Conservation (phyloP, 2,888 invertebrate species). For the Margaritifera margaritifera region DNA sequence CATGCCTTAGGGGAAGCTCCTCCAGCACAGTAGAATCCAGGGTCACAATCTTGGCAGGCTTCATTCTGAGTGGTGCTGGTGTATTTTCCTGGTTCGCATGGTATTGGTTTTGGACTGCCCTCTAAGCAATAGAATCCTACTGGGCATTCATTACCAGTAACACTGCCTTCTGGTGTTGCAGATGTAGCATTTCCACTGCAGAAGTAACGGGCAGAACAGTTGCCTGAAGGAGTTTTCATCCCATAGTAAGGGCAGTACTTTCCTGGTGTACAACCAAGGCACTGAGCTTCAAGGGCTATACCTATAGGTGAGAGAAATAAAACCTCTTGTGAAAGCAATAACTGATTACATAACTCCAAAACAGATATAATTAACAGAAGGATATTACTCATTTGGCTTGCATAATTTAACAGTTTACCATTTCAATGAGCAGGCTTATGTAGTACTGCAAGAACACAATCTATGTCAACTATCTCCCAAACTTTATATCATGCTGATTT, state of each 20-base stretch:
- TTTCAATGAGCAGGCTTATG: no score
- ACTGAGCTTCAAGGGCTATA: slow-evolving; percentile 48
- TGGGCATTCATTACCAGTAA: slow-evolving; percentile 59
- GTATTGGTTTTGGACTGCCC: slow-evolving; percentile 56
- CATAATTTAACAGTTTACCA: neutral
- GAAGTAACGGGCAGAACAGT: slow-evolving; percentile 62
- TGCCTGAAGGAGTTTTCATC: slow-evolving; percentile 50
- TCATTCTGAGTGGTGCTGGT: slow-evolving; percentile 50
- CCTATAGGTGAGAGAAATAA: slow-evolving; percentile 39
- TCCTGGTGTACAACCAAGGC: slow-evolving; percentile 64
- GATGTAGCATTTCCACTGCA: slow-evolving; percentile 51
- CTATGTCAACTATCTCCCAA: no score
- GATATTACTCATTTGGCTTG: neutral
- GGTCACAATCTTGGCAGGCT: slow-evolving; percentile 55
- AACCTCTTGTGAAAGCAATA: neutral
- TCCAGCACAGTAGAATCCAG: slow-evolving; percentile 63
- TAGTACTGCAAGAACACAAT: no score
- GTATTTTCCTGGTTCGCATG: slow-evolving; percentile 61
- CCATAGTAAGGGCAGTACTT: slow-evolving; percentile 61
- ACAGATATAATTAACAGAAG: neutral
- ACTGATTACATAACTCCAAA: neutral
- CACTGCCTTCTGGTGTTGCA: slow-evolving; percentile 50
- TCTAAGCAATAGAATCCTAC: slow-evolving; percentile 60
- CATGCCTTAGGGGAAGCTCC: slow-evolving; percentile 59
- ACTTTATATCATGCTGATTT: no score